Percentiles rank a stretch among this genome's conserved stretches.
Evolutionary conservation across 1,140 invertebrate genomes (phyloP).

Genomic region (Elymnias hypermnestra): DNA sequence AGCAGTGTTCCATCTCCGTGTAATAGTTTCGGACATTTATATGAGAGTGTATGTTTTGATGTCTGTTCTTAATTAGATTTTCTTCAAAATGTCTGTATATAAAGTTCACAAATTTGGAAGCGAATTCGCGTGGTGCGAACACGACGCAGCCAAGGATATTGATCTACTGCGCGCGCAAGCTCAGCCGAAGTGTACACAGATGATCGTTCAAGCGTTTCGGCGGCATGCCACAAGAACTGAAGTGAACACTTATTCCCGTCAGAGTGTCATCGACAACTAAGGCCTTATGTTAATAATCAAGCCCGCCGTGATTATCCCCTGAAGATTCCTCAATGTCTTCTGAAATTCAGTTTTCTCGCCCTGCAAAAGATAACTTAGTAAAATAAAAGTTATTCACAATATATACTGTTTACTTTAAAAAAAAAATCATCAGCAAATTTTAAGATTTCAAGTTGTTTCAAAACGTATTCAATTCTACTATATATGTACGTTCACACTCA

Average conservation of each 20-base stretch:
- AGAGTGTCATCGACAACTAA: slow-evolving; percentile 49
- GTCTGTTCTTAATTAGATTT: too few species aligned
- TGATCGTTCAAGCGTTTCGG: slow-evolving; percentile 55
- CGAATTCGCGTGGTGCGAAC: slow-evolving; percentile 49
- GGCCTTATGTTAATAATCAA: slow-evolving; percentile 37
- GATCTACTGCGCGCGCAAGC: slow-evolving; percentile 70
- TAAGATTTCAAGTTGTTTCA: too few species aligned
- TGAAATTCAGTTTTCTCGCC: too few species aligned
- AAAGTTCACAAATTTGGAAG: slow-evolving; percentile 49
- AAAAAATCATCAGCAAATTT: too few species aligned
- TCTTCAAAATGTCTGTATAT: too few species aligned
- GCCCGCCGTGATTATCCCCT: slow-evolving; percentile 21
- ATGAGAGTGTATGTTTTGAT: too few species aligned
- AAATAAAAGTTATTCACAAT: too few species aligned
- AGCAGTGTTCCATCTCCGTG: background rate
- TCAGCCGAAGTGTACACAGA: slow-evolving; percentile 62
- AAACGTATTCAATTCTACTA: too few species aligned
- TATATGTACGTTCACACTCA: too few species aligned
- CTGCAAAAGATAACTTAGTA: too few species aligned
- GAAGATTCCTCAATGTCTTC: background rate
- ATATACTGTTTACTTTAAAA: too few species aligned
- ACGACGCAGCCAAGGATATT: slow-evolving; percentile 58
- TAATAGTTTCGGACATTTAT: background rate
- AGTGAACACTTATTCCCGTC: slow-evolving; percentile 57
- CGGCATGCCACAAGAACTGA: slow-evolving; percentile 53